Percentiles rank a stretch among this genome's conserved stretches.
These are phyloP conservation scores for Dorcus parallelipipedus DNA, from an alignment of 2,888 invertebrate species.

Conservation along the genomic window DNA sequence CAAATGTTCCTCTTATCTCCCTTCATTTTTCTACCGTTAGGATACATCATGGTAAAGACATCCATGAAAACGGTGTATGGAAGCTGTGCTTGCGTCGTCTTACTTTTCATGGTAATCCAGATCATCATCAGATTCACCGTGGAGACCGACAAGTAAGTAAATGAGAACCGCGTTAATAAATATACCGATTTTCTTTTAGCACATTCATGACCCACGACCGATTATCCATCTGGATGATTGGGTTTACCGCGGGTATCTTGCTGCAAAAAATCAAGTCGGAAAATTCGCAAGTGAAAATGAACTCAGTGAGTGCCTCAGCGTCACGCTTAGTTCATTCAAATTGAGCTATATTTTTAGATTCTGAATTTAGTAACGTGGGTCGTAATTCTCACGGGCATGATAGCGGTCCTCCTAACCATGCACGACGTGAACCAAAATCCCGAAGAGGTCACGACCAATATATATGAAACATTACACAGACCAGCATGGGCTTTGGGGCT, in stretches of 20 bases:
- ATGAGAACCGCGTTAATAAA: background rate
- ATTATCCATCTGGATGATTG: slow-evolving; percentile 17
- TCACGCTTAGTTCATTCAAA: too few relatives aligned
- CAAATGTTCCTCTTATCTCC: slow-evolving; percentile 42
- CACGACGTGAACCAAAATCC: slow-evolving; percentile 15
- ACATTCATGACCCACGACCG: slow-evolving; percentile 20
- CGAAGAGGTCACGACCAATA: slow-evolving; percentile 12
- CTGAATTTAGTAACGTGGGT: slow-evolving; percentile 21
- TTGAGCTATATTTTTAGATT: slow-evolving; percentile 9
- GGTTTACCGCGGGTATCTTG: slow-evolving; percentile 18
- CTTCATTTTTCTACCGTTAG: slow-evolving; percentile 36
- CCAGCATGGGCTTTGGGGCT: slow-evolving; percentile 24
- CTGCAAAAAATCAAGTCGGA: slow-evolving; percentile 10
- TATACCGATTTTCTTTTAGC: slow-evolving; percentile 7
- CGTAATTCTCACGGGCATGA: slow-evolving; percentile 13
- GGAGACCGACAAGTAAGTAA: too few relatives aligned
- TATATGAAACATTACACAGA: slow-evolving; percentile 22
- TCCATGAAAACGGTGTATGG: background rate
- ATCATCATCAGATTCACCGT: too few relatives aligned
- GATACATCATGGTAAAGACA: background rate
- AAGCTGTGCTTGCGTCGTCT: too few relatives aligned
- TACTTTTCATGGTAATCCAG: too few relatives aligned
- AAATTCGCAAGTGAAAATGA: slow-evolving; percentile 6
- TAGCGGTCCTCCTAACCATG: slow-evolving; percentile 12
- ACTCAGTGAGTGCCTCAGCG: background rate